phyloP scores from a whole-genome alignment of 2,797 vertebrate genomes.

The Falco biarmicus region DNA sequence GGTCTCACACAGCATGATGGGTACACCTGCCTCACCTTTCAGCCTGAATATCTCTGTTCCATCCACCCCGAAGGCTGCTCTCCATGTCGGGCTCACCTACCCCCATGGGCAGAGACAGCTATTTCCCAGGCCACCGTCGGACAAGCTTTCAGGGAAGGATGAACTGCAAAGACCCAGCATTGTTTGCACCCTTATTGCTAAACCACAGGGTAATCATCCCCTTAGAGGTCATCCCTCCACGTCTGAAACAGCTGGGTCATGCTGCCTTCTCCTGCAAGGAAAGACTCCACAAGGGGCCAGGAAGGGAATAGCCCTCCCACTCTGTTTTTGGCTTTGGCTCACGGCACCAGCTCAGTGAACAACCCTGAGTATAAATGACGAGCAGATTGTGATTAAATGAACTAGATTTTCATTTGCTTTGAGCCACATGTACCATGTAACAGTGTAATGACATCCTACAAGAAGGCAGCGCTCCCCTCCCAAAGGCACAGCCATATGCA shows the following conservation, averaged over 20 bases:
- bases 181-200: neutral
- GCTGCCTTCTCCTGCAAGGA: neutral
- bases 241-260: neutral
- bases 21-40: neutral
- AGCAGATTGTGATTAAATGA: neutral
- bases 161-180: neutral
- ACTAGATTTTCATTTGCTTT: neutral
- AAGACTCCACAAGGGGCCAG: neutral
- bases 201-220: neutral
- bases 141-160: neutral
- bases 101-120: neutral
- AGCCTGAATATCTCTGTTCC: neutral
- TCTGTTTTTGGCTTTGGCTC: neutral
- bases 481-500: neutral
- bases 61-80: neutral
- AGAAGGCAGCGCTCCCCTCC: neutral
- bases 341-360: neutral
- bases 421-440: neutral
- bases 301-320: neutral
- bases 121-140: neutral
- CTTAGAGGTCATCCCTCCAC: neutral
- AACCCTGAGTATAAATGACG: accelerated
- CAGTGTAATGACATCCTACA: neutral
- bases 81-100: constrained; percentile 13
- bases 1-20: neutral